Percentiles rank a stretch among this genome's conserved stretches.
Evolutionary conservation across 1,140 invertebrate genomes (phyloP).

Genomic region (Anoplophora glabripennis): DNA sequence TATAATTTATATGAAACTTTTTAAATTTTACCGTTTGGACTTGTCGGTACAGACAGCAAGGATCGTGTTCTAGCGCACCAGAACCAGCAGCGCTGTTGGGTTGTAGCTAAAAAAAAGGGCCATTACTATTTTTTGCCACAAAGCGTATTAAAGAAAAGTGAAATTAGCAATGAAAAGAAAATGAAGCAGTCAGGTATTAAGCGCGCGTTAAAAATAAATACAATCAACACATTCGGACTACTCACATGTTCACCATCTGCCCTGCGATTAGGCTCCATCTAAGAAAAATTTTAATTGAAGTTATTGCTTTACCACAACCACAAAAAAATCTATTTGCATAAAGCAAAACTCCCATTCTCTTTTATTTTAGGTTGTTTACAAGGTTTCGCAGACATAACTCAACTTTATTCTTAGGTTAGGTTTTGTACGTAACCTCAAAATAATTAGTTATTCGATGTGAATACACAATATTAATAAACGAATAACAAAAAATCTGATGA

Average conservation of each 20-base stretch:
- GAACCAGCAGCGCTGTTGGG: slow-evolving; percentile 91
- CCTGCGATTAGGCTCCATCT: slow-evolving; percentile 75
- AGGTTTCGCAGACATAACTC: too few relatives aligned
- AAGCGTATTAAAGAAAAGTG: not conserved
- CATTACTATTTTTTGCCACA: slow-evolving; percentile 25
- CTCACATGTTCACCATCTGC: slow-evolving; percentile 72
- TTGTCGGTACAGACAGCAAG: slow-evolving; percentile 82
- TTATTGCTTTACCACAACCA: not conserved
- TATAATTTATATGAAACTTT: not conserved
- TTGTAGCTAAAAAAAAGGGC: slow-evolving; percentile 65
- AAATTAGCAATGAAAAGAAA: slow-evolving; percentile 3
- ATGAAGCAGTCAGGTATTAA: slow-evolving; percentile 1
- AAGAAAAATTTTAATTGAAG: slow-evolving; percentile 38
- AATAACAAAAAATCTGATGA: not conserved
- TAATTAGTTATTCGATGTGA: too few relatives aligned
- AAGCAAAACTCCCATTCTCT: too few relatives aligned
- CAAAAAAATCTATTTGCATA: not conserved
- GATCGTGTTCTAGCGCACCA: slow-evolving; percentile 93
- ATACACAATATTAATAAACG: too few relatives aligned
- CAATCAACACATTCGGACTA: slow-evolving; percentile 43
- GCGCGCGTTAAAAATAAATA: slow-evolving; percentile 1
- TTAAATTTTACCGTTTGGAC: slow-evolving; percentile 55
- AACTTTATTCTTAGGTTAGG: too few relatives aligned
- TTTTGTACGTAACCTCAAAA: too few relatives aligned
- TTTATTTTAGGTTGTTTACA: too few relatives aligned